Percentiles rank a stretch among this genome's conserved stretches.
Conservation (phyloP, 1,140 invertebrate genomes). For the Conus betulinus region DNA sequence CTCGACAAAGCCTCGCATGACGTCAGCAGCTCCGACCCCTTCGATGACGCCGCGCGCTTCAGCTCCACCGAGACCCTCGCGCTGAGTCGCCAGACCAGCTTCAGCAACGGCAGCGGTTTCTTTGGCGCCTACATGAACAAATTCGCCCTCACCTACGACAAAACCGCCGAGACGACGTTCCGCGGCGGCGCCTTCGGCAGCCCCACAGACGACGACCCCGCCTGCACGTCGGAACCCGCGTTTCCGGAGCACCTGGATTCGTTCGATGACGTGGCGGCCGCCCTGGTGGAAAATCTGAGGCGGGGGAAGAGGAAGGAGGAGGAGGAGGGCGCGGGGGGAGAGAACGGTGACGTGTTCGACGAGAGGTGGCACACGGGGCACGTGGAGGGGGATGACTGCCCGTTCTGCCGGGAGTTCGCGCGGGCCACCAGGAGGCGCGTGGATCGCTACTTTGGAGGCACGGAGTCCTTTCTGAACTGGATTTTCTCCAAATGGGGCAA, state of each 20-base stretch:
- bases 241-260: slow-evolving; percentile 32
- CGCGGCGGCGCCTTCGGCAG: neutral
- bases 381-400: neutral
- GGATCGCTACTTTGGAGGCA: slow-evolving; percentile 16
- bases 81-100: neutral
- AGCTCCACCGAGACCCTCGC: neutral
- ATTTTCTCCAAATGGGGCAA: slow-evolving; percentile 39
- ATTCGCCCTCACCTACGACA: neutral
- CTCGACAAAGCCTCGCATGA: neutral
- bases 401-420: slow-evolving; percentile 25
- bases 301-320: neutral
- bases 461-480: slow-evolving; percentile 30
- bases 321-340: neutral
- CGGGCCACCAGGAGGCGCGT: slow-evolving; percentile 5
- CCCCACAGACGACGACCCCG: neutral
- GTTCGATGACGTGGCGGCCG: neutral
- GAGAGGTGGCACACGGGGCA: slow-evolving; percentile 22
- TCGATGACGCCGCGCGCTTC: neutral
- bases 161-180: neutral
- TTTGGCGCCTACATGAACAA: neutral
- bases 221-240: neutral
- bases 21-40: neutral
- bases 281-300: neutral
- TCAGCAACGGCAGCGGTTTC: neutral
- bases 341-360: slow-evolving; percentile 9